Conservation (phyloP, 2,113 vertebrate genomes). For the Labeo catla region DNA sequence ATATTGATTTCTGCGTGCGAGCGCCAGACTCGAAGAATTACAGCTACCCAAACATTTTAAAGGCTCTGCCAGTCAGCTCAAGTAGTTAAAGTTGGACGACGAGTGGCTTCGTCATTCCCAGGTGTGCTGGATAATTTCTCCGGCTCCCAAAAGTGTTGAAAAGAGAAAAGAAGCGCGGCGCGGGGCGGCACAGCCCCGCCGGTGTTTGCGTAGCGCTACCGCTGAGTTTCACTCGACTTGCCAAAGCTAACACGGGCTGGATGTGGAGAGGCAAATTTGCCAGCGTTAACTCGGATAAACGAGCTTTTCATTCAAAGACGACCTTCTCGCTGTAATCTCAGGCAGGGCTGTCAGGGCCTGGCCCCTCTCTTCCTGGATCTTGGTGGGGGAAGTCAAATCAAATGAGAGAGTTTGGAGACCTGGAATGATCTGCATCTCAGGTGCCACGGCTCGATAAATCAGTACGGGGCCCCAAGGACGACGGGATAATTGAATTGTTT, state of each 20-base stretch:
- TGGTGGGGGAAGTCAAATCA: not conserved
- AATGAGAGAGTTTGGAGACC: conserved; percentile 2
- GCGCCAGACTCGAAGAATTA: conserved; percentile 44
- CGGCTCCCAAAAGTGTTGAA: conserved; percentile 38
- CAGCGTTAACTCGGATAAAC: conserved; percentile 55
- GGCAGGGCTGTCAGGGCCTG: conserved; percentile 44
- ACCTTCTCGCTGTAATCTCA: conserved; percentile 48
- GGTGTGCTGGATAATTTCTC: conserved; percentile 50
- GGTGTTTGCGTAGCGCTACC: conserved; percentile 50
- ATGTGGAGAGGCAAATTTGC: conserved; percentile 55
- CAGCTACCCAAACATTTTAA: conserved; percentile 16
- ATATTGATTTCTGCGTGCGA: conserved; percentile 51
- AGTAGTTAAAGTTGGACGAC: conserved; percentile 51
- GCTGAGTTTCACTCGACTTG: conserved; percentile 40
- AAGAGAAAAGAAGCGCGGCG: conserved; percentile 42
- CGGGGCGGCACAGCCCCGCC: conserved; percentile 17
- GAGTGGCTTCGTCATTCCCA: conserved; percentile 43
- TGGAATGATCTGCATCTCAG: conserved; percentile 48
- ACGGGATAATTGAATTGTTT: conserved; percentile 60
- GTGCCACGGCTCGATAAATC: conserved; percentile 57
- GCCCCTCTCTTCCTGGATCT: conserved; percentile 43
- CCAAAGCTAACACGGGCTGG: conserved; percentile 59
- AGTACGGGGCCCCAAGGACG: conserved; percentile 40
- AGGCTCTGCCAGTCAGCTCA: conserved; percentile 31
- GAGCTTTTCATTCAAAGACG: conserved; percentile 52